Evolutionary conservation across 1,140 invertebrate species (phyloP), one percentile per base, ranked within the genome.

Genomic region (Drosophila parvula): DNA sequence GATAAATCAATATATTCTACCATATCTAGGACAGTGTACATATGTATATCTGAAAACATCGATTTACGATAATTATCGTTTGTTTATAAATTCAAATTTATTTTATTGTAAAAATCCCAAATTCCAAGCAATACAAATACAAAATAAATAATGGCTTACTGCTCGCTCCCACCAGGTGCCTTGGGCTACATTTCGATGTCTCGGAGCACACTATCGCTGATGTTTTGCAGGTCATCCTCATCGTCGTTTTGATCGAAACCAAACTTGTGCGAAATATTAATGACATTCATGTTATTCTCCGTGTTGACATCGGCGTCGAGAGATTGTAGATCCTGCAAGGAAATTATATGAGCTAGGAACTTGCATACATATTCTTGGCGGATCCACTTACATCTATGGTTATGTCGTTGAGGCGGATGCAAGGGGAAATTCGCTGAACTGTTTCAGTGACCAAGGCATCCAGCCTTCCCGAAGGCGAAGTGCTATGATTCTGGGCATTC

Each of bases 381-480:
- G 4, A 5, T 34, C 8, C 11, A 36, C 79, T 69, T 32, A 90
- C 82, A 16, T 73, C 51, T 3, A 90, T 34, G 22, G 78, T 65
- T 14, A 64, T 18, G 60, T 91, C 86, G 40, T 91, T 89, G 5
- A 77, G 60, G 12, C 41, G 55, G 5, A 91, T 10, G 14, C 67
- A 75, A 3, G 90, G 85, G 1, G 90, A 64, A 4, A 63, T 59
- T 22, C 65, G 9, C 32, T 55, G 36, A 12, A 40, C 36, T 11
- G 4, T 27, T 4, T 78, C 63, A 8, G 74, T 11, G 3, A 91
- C 86, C 18, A 92, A 59, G 2, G 89, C 68, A 62, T 92, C 91
- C 18, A 92, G 60, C 4, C 91, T 78, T 4, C 91, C 91, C 8
- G 91, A 92, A 2, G 91, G 91, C 45, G 88, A 90, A 16, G 90